Percentiles rank a stretch among this genome's conserved stretches.
Conservation (phyloP, 2,797 vertebrate genomes). For the Microchirus variegatus region DNA sequence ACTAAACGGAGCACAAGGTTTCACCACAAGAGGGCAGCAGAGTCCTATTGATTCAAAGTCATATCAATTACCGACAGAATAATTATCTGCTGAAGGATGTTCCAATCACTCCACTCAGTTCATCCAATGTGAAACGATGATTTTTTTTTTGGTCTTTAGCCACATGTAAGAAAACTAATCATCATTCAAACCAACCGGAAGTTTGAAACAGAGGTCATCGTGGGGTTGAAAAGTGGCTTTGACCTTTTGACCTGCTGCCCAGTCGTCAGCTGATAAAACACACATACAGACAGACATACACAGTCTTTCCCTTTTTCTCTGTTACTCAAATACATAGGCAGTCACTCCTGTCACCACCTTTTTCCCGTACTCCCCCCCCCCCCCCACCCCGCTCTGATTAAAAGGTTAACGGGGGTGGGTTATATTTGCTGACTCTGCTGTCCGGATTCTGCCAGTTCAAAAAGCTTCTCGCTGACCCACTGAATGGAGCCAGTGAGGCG, state of each 20-base stretch:
- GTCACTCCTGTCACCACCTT: conserved; percentile 6
- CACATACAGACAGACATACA: not conserved
- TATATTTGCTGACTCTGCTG: conserved; percentile 83
- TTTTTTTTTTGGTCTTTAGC: too few species aligned
- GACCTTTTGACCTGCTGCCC: conserved; percentile 7
- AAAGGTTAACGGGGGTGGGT: conserved; percentile 2
- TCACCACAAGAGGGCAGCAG: conserved; percentile 69
- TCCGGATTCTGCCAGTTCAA: conserved; percentile 62
- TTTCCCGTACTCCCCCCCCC: conserved; percentile 22
- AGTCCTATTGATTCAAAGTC: not conserved
- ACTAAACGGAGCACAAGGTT: too few species aligned
- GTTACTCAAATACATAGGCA: not conserved
- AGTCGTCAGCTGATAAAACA: conserved; percentile 43
- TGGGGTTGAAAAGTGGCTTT: too few species aligned
- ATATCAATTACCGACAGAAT: too few species aligned
- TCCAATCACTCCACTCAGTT: too few species aligned
- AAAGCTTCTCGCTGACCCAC: conserved; percentile 68
- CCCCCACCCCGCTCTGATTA: conserved; percentile 30
- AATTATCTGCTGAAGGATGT: too few species aligned
- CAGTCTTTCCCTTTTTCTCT: not conserved
- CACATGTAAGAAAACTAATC: too few species aligned
- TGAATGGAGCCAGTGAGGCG: conserved; percentile 83
- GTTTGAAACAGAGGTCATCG: too few species aligned
- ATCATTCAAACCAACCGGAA: too few species aligned
- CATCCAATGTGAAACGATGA: too few species aligned